A percentile compares a stretch with the other conserved stretches of the same genome.
Conservation (phyloP, 2,797 vertebrate species). For the Sciurus vulgaris region DNA sequence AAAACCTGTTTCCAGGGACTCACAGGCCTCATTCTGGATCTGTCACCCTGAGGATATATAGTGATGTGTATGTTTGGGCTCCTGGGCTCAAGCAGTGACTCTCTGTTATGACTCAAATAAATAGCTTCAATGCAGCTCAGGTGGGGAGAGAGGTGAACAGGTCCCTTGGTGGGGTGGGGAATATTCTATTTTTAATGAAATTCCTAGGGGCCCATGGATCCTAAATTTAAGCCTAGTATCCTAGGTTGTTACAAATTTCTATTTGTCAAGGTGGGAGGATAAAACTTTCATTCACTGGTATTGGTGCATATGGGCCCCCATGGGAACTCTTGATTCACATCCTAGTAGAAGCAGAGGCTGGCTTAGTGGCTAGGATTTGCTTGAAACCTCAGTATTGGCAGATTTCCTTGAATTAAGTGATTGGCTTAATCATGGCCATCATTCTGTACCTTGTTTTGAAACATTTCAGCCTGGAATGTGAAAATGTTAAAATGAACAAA, state of each 20-base stretch:
- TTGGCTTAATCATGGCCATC: slow-evolving; percentile 42
- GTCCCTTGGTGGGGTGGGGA: neutral
- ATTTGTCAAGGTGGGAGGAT: slow-evolving; percentile 35
- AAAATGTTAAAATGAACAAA: slow-evolving; percentile 73
- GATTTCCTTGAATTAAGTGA: neutral
- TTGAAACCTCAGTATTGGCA: neutral
- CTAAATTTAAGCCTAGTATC: slow-evolving; percentile 2
- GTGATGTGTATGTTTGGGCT: neutral
- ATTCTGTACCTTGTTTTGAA: slow-evolving; percentile 55
- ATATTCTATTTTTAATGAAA: neutral
- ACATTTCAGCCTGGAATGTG: slow-evolving; percentile 50
- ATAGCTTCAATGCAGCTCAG: neutral
- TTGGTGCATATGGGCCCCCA: neutral
- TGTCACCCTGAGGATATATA: neutral
- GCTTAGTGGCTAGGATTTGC: neutral
- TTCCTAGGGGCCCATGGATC: neutral
- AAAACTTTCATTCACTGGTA: neutral
- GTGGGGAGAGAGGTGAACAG: neutral
- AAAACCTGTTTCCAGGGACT: neutral
- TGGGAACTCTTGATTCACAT: neutral
- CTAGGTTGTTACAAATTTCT: neutral
- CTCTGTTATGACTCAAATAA: neutral
- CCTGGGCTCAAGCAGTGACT: neutral
- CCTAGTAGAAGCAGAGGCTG: neutral
- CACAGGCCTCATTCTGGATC: neutral